Evolutionary conservation across 2,113 vertebrate genomes (phyloP).

Genomic region (Xiphophorus maculatus): DNA sequence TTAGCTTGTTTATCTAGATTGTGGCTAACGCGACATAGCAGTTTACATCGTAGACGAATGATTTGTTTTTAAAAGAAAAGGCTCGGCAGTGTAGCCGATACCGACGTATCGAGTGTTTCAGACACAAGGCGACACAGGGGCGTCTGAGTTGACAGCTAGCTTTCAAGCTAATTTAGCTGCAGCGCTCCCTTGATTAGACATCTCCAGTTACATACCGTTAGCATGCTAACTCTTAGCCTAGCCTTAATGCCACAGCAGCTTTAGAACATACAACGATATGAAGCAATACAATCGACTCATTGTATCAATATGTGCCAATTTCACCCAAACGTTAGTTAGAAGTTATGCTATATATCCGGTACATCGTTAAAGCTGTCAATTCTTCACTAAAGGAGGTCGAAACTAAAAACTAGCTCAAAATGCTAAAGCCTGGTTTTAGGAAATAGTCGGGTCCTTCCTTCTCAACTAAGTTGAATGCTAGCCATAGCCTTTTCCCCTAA

Average conservation of each 20-base stretch:
- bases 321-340: fast-evolving
- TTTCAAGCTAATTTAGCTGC: constrained; percentile 50
- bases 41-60: not conserved
- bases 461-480: constrained; percentile 48
- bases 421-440: constrained; percentile 54
- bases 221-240: constrained; percentile 62
- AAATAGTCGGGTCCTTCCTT: constrained; percentile 60
- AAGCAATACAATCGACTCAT: not conserved
- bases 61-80: not conserved
- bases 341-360: fast-evolving
- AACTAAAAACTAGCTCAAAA: constrained; percentile 27
- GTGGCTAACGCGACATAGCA: constrained; percentile 13
- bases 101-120: constrained; percentile 1
- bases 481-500: constrained; percentile 36
- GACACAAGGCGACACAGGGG: not conserved
- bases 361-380: not conserved
- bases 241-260: constrained; percentile 18
- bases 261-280: constrained; percentile 3
- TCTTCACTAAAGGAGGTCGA: constrained; percentile 16
- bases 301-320: not conserved
- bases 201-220: constrained; percentile 26
- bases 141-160: constrained; percentile 68
- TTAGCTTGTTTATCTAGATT: constrained; percentile 58
- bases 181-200: constrained; percentile 30
- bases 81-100: not conserved